Evolutionary conservation across 2,888 invertebrate genomes (phyloP), one percentile per base, ranked within the genome.

Genomic region (Nemoura dubitans): DNA sequence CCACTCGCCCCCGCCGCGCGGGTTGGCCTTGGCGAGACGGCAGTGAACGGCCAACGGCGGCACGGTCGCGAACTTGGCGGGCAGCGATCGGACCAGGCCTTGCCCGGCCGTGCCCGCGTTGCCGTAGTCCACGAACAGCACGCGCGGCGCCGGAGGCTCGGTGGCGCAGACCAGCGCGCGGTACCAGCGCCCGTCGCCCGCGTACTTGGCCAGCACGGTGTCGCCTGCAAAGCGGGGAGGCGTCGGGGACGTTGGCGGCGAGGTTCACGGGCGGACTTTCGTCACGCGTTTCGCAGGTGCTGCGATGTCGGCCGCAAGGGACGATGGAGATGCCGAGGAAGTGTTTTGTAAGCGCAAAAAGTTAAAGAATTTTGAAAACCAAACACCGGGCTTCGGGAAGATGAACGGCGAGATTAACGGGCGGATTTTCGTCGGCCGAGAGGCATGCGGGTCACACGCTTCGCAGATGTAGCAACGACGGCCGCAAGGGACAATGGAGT

Each of bases 41-140:
- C 96, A 96, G 87, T 93, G 92, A 2, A 94, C 91, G 0, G 94
- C 95, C 83, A 94, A 92, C 0, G 93, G 92, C 1, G 92, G 92
- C 0, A 92, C 91, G 0, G 91, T 90, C 27, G 92, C 90, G 76
- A 93, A 89, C 10, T 90, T 90, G 0, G 92, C 90, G 0, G 93
- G 92, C 36, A 95, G 90, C 36, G 92, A 90, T 59, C 92, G 92
- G 85, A 94, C 91, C 86, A 93, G 94, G 88, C 78, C 91, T 90
- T 86, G 16, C 42, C 59, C 88, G 0, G 94, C 92, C 0, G 90
- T 89, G 87, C 94, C 93, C 0, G 91, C 91, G 89, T 93, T 92
- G 0, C 96, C 96, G 89, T 94, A 93, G 90, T 96, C 96, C 27
- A 95, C 91, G 88, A 94, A 94, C 89, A 93, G 93, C 0, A 95